phyloP scores from a whole-genome alignment of 2,888 invertebrate genomes.

The Lycia hirtaria region DNA sequence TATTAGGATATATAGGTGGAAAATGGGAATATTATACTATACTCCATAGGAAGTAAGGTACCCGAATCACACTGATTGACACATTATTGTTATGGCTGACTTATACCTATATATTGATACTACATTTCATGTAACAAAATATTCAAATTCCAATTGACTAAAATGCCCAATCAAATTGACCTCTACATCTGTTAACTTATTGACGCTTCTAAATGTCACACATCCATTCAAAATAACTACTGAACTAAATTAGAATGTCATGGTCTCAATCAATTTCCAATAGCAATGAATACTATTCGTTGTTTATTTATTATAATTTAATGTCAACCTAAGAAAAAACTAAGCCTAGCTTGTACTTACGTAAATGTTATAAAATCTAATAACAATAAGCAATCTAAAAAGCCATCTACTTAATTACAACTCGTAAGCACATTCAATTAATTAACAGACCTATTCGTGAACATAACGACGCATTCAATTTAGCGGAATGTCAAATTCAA shows the following conservation, averaged over 20 bases:
- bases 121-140: background rate
- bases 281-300: background rate
- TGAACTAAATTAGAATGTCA: conserved; percentile 18
- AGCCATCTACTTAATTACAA: background rate
- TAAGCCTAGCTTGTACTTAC: no score
- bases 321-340: no score
- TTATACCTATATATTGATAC: background rate
- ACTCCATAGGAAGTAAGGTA: no score
- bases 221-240: conserved; percentile 4
- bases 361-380: background rate
- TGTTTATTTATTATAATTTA: background rate
- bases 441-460: conserved; percentile 7
- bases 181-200: conserved; percentile 1
- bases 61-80: no score
- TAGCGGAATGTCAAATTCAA: conserved; percentile 17
- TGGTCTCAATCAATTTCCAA: conserved; percentile 13
- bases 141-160: conserved; percentile 2
- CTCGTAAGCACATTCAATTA: conserved; percentile 10
- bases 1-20: no score
- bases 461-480: conserved; percentile 23
- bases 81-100: no score
- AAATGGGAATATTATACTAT: no score
- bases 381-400: background rate
- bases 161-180: conserved; percentile 4
- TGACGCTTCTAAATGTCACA: conserved; percentile 21